phyloP scores from a whole-genome alignment of 2,113 vertebrate species.

The Megaceryle maxima region DNA sequence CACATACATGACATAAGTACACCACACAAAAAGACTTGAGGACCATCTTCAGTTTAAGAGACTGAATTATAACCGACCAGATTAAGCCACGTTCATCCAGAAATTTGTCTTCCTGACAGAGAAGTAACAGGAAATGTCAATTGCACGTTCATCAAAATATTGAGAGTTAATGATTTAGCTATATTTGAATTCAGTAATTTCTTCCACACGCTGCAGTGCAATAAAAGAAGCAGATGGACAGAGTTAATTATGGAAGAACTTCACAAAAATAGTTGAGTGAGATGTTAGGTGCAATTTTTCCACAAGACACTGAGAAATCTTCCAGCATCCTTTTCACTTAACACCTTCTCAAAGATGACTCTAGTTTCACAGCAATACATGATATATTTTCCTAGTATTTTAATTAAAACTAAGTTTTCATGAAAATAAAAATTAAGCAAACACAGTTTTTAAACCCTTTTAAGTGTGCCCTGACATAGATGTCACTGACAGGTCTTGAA shows the following conservation, averaged over 20 bases:
- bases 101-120: neutral
- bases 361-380: neutral
- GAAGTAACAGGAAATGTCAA: neutral
- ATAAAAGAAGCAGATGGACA: neutral
- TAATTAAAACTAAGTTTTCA: neutral
- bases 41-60: neutral
- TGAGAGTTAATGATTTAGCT: neutral
- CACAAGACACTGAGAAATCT: neutral
- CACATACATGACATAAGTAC: rapidly evolving
- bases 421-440: neutral
- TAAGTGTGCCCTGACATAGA: neutral
- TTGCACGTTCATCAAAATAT: neutral
- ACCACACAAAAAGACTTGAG: neutral
- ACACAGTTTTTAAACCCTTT: neutral
- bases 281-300: neutral
- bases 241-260: neutral
- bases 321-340: neutral
- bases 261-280: neutral
- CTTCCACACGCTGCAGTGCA: neutral
- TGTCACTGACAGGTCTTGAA: neutral
- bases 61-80: neutral
- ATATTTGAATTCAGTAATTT: neutral
- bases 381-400: neutral
- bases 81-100: neutral
- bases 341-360: neutral